Percentiles rank a stretch among this genome's conserved stretches.
Evolutionary conservation across 2,797 vertebrate species (phyloP).

Genomic region (Leptoclinus maculatus): DNA sequence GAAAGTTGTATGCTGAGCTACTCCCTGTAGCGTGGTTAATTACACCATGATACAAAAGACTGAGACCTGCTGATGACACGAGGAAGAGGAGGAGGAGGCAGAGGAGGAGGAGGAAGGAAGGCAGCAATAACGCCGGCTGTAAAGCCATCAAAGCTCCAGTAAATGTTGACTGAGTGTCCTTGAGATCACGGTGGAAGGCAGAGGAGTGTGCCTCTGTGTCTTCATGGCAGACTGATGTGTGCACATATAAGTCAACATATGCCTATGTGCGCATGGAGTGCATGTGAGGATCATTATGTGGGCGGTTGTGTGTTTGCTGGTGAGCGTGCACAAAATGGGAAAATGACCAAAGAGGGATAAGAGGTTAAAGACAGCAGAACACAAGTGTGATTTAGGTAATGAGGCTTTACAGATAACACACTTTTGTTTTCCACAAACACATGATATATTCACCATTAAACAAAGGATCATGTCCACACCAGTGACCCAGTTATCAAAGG

Average conservation of each 20-base stretch:
- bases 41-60: slow-evolving; percentile 74
- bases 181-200: slow-evolving; percentile 66
- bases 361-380: slow-evolving; percentile 9
- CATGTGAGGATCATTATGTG: slow-evolving; percentile 1
- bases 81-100: slow-evolving; percentile 32
- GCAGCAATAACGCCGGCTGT: slow-evolving; percentile 70
- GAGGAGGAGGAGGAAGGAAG: slow-evolving; percentile 40
- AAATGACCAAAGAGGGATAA: slow-evolving; percentile 27
- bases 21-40: slow-evolving; percentile 77
- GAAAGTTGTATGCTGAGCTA: slow-evolving; percentile 57
- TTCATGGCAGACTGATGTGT: slow-evolving; percentile 31
- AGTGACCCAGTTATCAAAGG: neutral
- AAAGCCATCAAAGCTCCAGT: slow-evolving; percentile 80
- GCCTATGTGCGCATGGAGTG: neutral
- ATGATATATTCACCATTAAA: slow-evolving; percentile 36
- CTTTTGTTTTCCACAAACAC: slow-evolving; percentile 26
- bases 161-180: slow-evolving; percentile 84
- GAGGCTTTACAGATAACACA: slow-evolving; percentile 43
- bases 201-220: slow-evolving; percentile 28
- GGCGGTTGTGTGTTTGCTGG: slow-evolving; percentile 6
- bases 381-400: slow-evolving; percentile 19
- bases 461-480: neutral
- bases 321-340: slow-evolving; percentile 1
- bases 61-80: slow-evolving; percentile 67
- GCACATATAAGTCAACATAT: slow-evolving; percentile 26